phyloP scores from a whole-genome alignment of 2,888 invertebrate species.

The Andrena flavipes region DNA sequence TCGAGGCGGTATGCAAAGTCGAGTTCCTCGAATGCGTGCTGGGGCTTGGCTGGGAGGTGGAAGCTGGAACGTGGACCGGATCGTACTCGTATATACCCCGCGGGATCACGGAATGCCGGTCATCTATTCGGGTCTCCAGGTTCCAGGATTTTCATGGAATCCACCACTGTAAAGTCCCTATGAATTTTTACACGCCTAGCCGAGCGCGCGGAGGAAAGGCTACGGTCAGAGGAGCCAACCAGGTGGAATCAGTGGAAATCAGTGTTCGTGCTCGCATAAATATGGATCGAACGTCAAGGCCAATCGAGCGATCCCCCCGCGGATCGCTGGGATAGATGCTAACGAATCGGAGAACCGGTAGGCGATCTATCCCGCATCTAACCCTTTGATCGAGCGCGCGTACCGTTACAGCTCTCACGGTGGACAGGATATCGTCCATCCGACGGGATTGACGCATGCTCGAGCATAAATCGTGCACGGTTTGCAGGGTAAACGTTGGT shows the following conservation, averaged over 20 bases:
- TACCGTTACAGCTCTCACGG: constrained; percentile 58
- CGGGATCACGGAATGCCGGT: constrained; percentile 64
- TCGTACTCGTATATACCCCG: constrained; percentile 44
- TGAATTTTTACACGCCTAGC: neutral
- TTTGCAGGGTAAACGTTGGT: neutral
- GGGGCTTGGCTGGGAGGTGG: constrained; percentile 20
- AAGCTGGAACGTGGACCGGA: constrained; percentile 54
- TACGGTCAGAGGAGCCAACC: constrained; percentile 14
- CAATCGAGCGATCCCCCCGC: constrained; percentile 23
- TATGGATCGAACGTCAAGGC: constrained; percentile 51
- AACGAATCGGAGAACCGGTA: constrained; percentile 61
- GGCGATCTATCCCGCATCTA: constrained; percentile 43
- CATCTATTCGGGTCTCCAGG: constrained; percentile 45
- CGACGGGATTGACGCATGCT: constrained; percentile 59
- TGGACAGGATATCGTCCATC: constrained; percentile 61
- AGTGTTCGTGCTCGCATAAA: constrained; percentile 39
- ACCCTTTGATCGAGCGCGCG: constrained; percentile 60
- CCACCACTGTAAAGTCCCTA: neutral
- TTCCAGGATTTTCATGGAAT: constrained; percentile 1
- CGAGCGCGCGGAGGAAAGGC: neutral
- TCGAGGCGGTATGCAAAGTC: constrained; percentile 68
- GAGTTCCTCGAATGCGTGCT: constrained; percentile 66
- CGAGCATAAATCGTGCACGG: constrained; percentile 63
- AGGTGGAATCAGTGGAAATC: constrained; percentile 24
- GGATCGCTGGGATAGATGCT: constrained; percentile 70